phyloP scores from a whole-genome alignment of 1,140 invertebrate species.

The Drosophila seguyi region DNA sequence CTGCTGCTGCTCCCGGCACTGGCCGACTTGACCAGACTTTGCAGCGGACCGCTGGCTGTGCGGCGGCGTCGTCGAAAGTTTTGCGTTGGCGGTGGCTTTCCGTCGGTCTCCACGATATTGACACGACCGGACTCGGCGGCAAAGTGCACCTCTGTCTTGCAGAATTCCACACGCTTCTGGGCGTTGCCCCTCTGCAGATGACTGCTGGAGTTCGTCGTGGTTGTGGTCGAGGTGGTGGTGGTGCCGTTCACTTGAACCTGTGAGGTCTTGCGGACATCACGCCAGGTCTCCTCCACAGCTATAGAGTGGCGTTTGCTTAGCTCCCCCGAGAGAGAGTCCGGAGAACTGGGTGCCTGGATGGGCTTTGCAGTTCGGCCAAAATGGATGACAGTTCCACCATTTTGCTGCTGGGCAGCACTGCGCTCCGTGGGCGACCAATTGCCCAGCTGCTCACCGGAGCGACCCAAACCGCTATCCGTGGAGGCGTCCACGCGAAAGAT shows the following conservation, averaged over 20 bases:
- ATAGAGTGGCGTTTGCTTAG: slow-evolving; percentile 87
- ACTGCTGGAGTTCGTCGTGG: slow-evolving; percentile 62
- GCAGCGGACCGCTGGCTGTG: slow-evolving; percentile 83
- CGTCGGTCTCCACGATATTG: slow-evolving; percentile 94
- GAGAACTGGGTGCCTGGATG: slow-evolving; percentile 12
- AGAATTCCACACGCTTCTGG: slow-evolving; percentile 92
- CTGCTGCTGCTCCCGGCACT: slow-evolving; percentile 36
- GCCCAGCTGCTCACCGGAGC: slow-evolving; percentile 89
- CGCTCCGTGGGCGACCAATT: slow-evolving; percentile 84
- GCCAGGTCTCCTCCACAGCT: slow-evolving; percentile 86
- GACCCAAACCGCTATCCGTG: slow-evolving; percentile 90
- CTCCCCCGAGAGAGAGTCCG: slow-evolving; percentile 50
- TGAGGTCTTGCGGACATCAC: slow-evolving; percentile 85
- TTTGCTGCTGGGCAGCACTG: slow-evolving; percentile 9
- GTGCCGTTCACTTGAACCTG: slow-evolving; percentile 73
- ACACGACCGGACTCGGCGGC: slow-evolving; percentile 93
- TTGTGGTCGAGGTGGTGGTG: slow-evolving; percentile 70
- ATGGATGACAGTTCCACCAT: slow-evolving; percentile 72
- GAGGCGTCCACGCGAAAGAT: slow-evolving; percentile 88
- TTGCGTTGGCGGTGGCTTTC: slow-evolving; percentile 92
- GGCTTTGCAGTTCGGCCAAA: slow-evolving; percentile 50
- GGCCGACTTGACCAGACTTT: slow-evolving; percentile 76
- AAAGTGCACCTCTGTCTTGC: slow-evolving; percentile 94
- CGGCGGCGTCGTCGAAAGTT: slow-evolving; percentile 89
- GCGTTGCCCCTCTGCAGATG: slow-evolving; percentile 53